Evolutionary conservation across 2,888 invertebrate species (phyloP).

Genomic region (Baccha elongata): DNA sequence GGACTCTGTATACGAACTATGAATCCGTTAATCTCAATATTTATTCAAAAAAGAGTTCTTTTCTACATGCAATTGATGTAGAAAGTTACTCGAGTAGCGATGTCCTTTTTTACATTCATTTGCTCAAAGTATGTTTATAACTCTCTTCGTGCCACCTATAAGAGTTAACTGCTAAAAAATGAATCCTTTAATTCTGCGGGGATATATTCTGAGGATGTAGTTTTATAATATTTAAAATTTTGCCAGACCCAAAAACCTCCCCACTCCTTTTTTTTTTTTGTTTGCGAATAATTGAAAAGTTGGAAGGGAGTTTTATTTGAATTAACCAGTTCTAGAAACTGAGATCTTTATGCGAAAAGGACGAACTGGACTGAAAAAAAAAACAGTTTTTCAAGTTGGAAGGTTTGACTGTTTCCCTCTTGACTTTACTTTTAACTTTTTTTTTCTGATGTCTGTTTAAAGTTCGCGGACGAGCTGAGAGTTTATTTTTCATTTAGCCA

Average conservation of each 20-base stretch:
- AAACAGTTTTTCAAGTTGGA: conserved; percentile 39
- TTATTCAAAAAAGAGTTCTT: conserved; percentile 50
- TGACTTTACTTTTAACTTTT: conserved; percentile 4
- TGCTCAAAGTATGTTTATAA: conserved; percentile 17
- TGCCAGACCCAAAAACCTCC: conserved; percentile 15
- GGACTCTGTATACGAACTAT: conserved; percentile 14
- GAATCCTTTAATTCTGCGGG: conserved; percentile 55
- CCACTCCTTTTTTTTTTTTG: background rate
- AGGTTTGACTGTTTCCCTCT: conserved; percentile 20
- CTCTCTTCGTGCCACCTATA: conserved; percentile 54
- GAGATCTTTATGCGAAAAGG: conserved; percentile 12
- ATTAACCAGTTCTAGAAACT: conserved; percentile 32
- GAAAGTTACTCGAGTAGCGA: conserved; percentile 21
- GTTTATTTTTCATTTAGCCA: conserved; percentile 69
- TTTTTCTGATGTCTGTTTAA: background rate
- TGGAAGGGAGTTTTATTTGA: conserved; percentile 64
- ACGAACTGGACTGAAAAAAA: conserved; percentile 20
- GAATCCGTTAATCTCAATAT: conserved; percentile 70
- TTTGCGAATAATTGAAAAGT: conserved; percentile 66
- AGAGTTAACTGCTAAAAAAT: conserved; percentile 31
- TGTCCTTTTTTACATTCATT: conserved; percentile 22
- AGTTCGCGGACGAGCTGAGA: conserved; percentile 22
- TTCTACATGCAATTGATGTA: conserved; percentile 26
- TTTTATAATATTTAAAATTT: conserved; percentile 66
- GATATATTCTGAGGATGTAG: conserved; percentile 21